Base-by-base conservation (phyloP, 2,113 vertebrate genomes). In the Variabilichromis moorii region DNA sequence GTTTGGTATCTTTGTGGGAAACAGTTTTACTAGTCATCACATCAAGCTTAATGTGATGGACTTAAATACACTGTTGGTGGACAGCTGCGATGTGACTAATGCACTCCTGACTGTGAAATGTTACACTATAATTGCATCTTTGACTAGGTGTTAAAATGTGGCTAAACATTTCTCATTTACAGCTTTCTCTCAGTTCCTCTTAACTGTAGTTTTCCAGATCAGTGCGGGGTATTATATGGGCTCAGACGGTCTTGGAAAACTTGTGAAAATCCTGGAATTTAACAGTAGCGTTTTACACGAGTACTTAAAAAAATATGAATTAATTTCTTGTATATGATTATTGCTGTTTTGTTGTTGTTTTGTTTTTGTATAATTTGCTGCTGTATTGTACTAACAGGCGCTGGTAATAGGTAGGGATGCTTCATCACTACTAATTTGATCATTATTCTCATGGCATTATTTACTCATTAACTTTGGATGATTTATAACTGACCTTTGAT, bases 341-440 rank as follows among this genome's bases (percentile, higher is more conserved):
- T 45, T 50, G 53, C 85, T 76, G 55, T 86, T 80, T 86, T 11
- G 35, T 59, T 88, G 40, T 21, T 42, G 66, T 40, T 73, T 24
- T 10, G 61, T 91, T 79, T 91, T 92, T 91, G 78, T 81, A 76
- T 54, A 89, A 42, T 55, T 53, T 19, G 16, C 55, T 80, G 61
- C 85, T 80, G 50, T 78, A 1, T 50, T 47, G 16, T 78, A 51
- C 7, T n/a, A 78, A 51, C 26, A 33, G 45, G 16, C 7, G 7
- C 24, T 78, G 73, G 73, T 78, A 78, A 31, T 31, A 31, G 73
- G 21, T 50, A 78, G 16, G 6, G 9, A 28, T 78, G 24, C 42
- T 78, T 47, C 24, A 28, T 47, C 24, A 76, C 40, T 50, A 50
- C 9, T 76, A 28, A 28, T 76, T 76, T 50, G 14, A 31, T 76